Evolutionary conservation across 2,113 vertebrate species (phyloP).

Genomic region (Bufo gargarizans): DNA sequence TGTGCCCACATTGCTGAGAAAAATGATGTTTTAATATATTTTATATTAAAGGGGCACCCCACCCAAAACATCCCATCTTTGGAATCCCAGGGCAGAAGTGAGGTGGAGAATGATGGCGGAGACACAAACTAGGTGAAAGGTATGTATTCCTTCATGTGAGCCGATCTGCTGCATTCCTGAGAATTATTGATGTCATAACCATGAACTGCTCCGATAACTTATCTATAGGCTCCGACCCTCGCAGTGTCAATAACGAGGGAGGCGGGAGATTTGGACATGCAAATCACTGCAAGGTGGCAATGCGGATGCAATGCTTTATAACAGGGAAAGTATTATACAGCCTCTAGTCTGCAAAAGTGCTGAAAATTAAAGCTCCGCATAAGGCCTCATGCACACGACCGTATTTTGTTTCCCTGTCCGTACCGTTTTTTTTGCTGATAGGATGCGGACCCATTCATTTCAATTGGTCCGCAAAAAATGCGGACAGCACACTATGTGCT

Average conservation of each 20-base stretch:
- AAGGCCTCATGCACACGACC: no score
- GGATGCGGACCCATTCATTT: no score
- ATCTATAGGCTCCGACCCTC: constrained; percentile 18
- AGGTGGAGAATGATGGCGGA: neutral
- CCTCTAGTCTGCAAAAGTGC: neutral
- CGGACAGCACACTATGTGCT: no score
- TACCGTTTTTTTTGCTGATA: no score
- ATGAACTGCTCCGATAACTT: constrained; percentile 17
- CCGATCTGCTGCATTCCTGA: constrained; percentile 8
- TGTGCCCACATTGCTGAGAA: no score
- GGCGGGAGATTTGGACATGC: neutral
- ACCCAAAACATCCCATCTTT: neutral
- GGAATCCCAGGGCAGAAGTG: neutral
- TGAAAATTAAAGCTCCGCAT: no score
- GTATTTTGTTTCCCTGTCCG: no score
- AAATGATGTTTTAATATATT: no score
- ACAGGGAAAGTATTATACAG: neutral
- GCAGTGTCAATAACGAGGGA: neutral
- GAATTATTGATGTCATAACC: constrained; percentile 38
- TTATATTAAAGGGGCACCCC: neutral
- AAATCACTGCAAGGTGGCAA: neutral
- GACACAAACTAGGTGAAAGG: constrained; percentile 40
- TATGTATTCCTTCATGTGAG: neutral
- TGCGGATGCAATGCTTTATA: constrained; percentile 2
- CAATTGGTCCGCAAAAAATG: no score